Evolutionary conservation across 2,113 vertebrate species (phyloP), one percentile per base, ranked within the genome.

Genomic region (Stegastes partitus): DNA sequence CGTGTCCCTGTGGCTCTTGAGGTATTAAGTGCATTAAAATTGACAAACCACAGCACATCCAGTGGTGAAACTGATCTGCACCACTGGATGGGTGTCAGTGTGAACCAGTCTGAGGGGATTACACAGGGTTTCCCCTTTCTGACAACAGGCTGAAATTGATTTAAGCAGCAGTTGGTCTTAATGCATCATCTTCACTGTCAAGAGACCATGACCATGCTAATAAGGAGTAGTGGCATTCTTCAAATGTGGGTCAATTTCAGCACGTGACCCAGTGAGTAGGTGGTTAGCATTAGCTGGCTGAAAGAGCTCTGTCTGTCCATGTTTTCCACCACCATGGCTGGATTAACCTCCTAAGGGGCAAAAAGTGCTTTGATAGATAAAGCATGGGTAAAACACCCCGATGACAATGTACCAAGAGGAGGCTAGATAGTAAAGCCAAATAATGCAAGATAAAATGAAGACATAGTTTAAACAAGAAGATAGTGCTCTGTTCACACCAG

Each of bases 51-150:
- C 44, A 49, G 50, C 65, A 44, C 47, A 26, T n/a, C 68, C 26
- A 78, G 47, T 3, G 62, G 47, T 72, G 85, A 88, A 90, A 91
- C 25, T 42, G 77, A 83, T 84, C 73, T 66, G 55, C 12, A 62
- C 4, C 15, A 23, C 76, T 71, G 62, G 77, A 57, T 78, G 31
- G 56, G 25, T 59, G 59, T 84, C 18, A 45, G 49, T 69, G 77
- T 79, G 69, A 68, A 74, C 45, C 62, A 57, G 53, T 50, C 64
- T 67, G 70, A 68, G 77, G 54, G 89, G 69, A 82, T 92, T 87
- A 82, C 37, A 19, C 34, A 44, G 31, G 26, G 42, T 61, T 71
- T 50, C 64, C 6, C 37, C 55, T 15, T 42, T 76, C 55, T 86
- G 68, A 83, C 78, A 74, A 37, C 31, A 18, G 56, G 68, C 68